Evolutionary conservation across 2,888 invertebrate species (phyloP), one percentile per base, ranked within the genome.

Genomic region (Netelia inedita): DNA sequence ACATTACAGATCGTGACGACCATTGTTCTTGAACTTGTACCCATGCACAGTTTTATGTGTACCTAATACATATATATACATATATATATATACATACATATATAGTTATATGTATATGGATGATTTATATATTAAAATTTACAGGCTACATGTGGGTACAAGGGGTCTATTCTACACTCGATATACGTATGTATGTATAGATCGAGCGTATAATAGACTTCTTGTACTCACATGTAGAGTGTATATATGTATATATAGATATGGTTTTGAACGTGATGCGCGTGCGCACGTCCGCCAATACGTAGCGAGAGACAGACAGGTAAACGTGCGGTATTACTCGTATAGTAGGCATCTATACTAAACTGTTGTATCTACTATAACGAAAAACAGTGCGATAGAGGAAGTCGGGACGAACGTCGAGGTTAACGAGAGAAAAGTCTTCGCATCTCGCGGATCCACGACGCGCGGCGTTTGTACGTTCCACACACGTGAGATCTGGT

Each of bases 21-120:
- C 90, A 92, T 92, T 92, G 92, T 92, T 93, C 93, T 91, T 92
- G 92, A 92, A 92, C 92, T 92, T 92, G 91, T 89, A 90, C 90
- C 90, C 89, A 88, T 85, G 86, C 87, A 88, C 82, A 41, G 9
- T 65, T 55, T n/a, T 11, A 55, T 55, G 23, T 65, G 46, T 78
- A 46, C 59, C 5, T 19, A 8, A 11, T n/a, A 9, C 6, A 55
- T 2, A 55, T 16, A 55, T 6, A 55, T 28, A n/a, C n/a, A 2
- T 66, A 21, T 41, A 16, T 46, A 11, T 74, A 63, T 35, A 55
- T 55, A 21, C 41, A 43, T 75, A 66, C 23, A 41, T 53, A 61
- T 66, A 8, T 61, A 28, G 11, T 19, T 78, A 50, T 28, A 19
- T 69, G 46, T 16, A 16, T 19, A 35, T 53, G 23, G 9, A 61